Percentiles rank a stretch among this genome's conserved stretches.
These are phyloP conservation scores for Podiceps cristatus DNA, from an alignment of 2,113 vertebrate genomes.

Conservation along the genomic window DNA sequence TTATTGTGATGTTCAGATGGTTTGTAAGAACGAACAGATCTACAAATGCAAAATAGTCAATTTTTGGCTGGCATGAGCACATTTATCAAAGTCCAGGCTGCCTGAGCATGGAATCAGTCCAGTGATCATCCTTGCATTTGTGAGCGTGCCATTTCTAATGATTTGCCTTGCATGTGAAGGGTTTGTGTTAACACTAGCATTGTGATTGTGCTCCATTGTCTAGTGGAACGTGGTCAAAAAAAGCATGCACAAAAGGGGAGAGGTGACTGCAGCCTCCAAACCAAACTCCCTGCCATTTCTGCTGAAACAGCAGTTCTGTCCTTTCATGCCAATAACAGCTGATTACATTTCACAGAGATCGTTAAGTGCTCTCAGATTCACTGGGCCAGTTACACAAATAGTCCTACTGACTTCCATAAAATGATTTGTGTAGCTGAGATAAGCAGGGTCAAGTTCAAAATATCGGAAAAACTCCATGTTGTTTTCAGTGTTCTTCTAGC, in stretches of 20 bases:
- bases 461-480: rapidly evolving
- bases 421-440: neutral
- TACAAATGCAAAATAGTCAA: neutral
- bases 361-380: neutral
- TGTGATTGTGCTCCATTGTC: neutral
- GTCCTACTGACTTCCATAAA: neutral
- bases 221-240: neutral
- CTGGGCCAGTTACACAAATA: neutral
- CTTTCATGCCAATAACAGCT: neutral
- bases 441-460: neutral
- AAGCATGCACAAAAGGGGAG: neutral
- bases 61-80: neutral
- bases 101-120: neutral
- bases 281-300: neutral
- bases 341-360: neutral
- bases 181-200: neutral
- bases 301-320: neutral
- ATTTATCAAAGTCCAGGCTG: neutral
- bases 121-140: neutral
- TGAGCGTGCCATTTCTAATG: neutral
- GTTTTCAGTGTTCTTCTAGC: neutral
- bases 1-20: neutral
- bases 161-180: neutral
- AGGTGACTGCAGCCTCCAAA: neutral
- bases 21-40: neutral